A percentile compares a stretch with the other conserved stretches of the same genome.
phyloP scores from a whole-genome alignment of 2,888 invertebrate genomes.

The Notocelia uddmanniana region DNA sequence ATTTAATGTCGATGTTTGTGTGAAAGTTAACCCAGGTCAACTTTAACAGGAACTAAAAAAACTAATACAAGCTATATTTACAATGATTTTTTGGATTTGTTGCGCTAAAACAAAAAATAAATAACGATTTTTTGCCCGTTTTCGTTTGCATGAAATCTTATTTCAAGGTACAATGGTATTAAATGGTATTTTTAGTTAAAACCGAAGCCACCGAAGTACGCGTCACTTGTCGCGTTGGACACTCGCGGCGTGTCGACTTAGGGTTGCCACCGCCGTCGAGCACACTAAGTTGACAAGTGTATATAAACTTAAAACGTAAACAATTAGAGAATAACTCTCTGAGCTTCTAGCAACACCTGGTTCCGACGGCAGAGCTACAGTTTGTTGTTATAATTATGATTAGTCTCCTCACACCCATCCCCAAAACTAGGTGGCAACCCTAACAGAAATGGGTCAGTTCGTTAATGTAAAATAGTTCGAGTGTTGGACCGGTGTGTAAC shows the following conservation, averaged over 20 bases:
- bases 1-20: conserved; percentile 13
- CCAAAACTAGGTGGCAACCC: conserved; percentile 36
- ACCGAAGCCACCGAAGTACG: conserved; percentile 31
- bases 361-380: conserved; percentile 38
- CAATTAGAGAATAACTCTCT: conserved; percentile 16
- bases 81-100: conserved; percentile 15
- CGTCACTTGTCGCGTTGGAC: conserved; percentile 29
- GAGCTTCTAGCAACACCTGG: conserved; percentile 41
- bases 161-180: conserved; percentile 6
- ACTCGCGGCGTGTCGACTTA: conserved; percentile 30
- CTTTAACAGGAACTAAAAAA: conserved; percentile 27
- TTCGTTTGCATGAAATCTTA: conserved; percentile 2
- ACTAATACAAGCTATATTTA: conserved; percentile 32
- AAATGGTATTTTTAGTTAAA: conserved; percentile 34
- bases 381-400: conserved; percentile 30
- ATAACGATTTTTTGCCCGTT: conserved; percentile 23
- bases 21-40: neutral
- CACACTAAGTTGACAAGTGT: conserved; percentile 18
- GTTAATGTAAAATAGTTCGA: conserved; percentile 20
- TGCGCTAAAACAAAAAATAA: conserved; percentile 24
- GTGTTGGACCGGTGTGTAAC: conserved; percentile 2
- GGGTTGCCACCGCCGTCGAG: conserved; percentile 40
- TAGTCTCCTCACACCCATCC: conserved; percentile 18
- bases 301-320: conserved; percentile 34
- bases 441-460: conserved; percentile 41